Base-by-base conservation (phyloP, 2,113 vertebrate species). In the Hirundichthys speculiger region DNA sequence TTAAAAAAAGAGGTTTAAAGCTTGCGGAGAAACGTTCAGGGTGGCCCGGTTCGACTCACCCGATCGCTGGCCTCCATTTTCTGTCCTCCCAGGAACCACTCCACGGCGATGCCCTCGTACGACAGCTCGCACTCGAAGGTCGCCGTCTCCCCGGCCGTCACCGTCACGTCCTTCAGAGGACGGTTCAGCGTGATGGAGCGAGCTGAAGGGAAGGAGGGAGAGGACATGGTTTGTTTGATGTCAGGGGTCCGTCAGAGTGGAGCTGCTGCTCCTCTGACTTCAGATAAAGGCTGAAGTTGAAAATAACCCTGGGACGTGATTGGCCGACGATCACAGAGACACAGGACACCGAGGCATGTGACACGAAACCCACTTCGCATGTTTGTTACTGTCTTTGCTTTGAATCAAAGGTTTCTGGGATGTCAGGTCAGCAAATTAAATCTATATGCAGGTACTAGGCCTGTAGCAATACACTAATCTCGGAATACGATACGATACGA, bases 121-220 rank as follows among this genome's bases (percentile, higher is more conserved):
- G 98, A 98, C 24, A 99, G 94, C 85, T 99, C 96, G 0, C 98
- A 99, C 19, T 98, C 95, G 0, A 99, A 99, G 52, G 95, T 96
- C 57, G 96, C 98, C 0, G 96, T 95, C 88, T 99, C 95, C 41
- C 97, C 97, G 46, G 96, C 96, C 8, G 95, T 98, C 79, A 99
- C 95, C 4, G 94, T 95, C 71, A 96, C 94, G 77, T 99, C 98
- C 88, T 95, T 97, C 40, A 99, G 94, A 15, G 98, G 95, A 57
- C 90, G 92, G 77, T 95, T 85, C 69, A 96, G 86, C 21, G 92
- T 79, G 74, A 99, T 96, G 47, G 94, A 90, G 18, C 97, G 97
- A 45, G 97, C 98, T 99, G 94, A 84, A 50, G 78, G 53, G 80
- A 73, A 59, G 8, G 74, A 89, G 89, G 90, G 19, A 16, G 43